A percentile compares a stretch with the other conserved stretches of the same genome.
These are phyloP conservation scores for Hestina assimilis DNA, from an alignment of 1,140 invertebrate species.

Conservation along the genomic window DNA sequence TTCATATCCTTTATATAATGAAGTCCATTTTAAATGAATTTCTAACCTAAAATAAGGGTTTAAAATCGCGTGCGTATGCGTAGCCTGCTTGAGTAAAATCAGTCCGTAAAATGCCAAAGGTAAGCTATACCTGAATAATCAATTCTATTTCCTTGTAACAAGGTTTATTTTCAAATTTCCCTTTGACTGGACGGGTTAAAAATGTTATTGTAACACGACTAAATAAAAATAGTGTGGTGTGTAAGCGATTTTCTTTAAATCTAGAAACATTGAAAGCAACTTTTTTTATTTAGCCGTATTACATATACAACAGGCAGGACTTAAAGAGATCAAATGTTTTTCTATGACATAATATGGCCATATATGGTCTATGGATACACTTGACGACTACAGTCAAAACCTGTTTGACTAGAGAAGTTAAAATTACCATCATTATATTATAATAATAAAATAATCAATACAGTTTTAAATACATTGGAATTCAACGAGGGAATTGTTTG, in stretches of 20 bases:
- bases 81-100: constrained; percentile 6
- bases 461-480: constrained; percentile 15
- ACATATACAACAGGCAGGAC: constrained; percentile 33
- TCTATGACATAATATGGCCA: constrained; percentile 28
- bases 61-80: neutral
- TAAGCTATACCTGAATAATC: constrained; percentile 14
- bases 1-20: neutral
- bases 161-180: constrained; percentile 11
- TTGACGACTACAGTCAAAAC: constrained; percentile 34
- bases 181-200: constrained; percentile 53
- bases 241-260: constrained; percentile 45
- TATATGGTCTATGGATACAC: constrained; percentile 19
- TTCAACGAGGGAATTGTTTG: constrained; percentile 21
- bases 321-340: constrained; percentile 26
- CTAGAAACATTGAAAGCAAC: constrained; percentile 57
- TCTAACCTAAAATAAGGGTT: neutral
- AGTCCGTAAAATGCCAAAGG: constrained; percentile 41
- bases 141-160: neutral
- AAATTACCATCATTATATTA: constrained; percentile 24
- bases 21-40: neutral
- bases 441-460: constrained; percentile 24
- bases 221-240: constrained; percentile 40
- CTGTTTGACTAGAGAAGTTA: constrained; percentile 42
- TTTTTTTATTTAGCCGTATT: constrained; percentile 48
- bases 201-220: constrained; percentile 43